Evolutionary conservation across 1,140 invertebrate species (phyloP).

Genomic region (Proales similis): DNA sequence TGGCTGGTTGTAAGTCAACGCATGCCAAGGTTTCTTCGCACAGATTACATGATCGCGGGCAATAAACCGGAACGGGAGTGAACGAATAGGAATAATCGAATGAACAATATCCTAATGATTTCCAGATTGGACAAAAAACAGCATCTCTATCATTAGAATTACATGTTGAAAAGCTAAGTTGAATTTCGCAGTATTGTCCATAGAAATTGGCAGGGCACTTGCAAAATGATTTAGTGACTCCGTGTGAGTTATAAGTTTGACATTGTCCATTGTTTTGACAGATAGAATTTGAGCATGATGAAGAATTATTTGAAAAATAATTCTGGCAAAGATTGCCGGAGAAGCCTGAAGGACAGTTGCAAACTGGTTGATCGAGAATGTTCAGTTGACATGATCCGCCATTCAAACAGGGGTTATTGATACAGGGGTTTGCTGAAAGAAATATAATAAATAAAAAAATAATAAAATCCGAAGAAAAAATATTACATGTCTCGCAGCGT

Average conservation of each 20-base stretch:
- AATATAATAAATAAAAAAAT: no score
- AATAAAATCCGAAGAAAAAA: no score
- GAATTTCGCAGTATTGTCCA: slow-evolving; percentile 37
- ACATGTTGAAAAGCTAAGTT: neutral
- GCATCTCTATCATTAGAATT: neutral
- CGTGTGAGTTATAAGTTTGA: neutral
- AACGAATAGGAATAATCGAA: slow-evolving; percentile 21
- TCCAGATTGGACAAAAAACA: slow-evolving; percentile 31
- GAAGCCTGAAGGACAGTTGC: slow-evolving; percentile 22
- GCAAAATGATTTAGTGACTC: slow-evolving; percentile 26
- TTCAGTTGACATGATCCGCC: neutral
- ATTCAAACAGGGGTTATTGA: slow-evolving; percentile 15
- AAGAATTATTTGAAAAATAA: no score
- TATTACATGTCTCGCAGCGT: no score
- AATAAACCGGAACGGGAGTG: slow-evolving; percentile 7
- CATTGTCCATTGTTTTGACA: slow-evolving; percentile 18
- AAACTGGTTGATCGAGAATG: slow-evolving; percentile 23
- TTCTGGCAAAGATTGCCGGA: slow-evolving; percentile 15
- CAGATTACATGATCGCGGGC: slow-evolving; percentile 20
- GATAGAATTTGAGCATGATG: slow-evolving; percentile 7
- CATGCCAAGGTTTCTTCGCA: slow-evolving; percentile 1
- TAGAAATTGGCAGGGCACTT: slow-evolving; percentile 22
- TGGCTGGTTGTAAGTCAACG: slow-evolving; percentile 30
- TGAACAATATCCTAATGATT: slow-evolving; percentile 12
- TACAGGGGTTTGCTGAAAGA: slow-evolving; percentile 16